Evolutionary conservation across 2,888 invertebrate species (phyloP), one percentile per base, ranked within the genome.

Genomic region (Orgyia antiqua): DNA sequence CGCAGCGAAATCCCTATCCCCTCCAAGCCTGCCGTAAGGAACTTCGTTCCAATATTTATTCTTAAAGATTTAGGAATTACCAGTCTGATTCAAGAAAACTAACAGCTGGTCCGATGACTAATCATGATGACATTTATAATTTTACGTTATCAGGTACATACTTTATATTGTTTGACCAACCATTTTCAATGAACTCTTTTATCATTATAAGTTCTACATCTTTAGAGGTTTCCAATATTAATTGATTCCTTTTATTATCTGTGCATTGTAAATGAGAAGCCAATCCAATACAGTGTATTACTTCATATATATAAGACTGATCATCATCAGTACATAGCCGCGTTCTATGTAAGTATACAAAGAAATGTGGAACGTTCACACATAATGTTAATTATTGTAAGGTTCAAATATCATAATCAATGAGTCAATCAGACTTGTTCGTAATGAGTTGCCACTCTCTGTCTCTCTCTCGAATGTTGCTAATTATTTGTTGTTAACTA

Each of bases 31-130:
- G n/a, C n/a, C n/a, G n/a, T n/a, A n/a, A n/a, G n/a, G n/a, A n/a
- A n/a, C n/a, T n/a, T n/a, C n/a, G n/a, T n/a, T n/a, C n/a, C n/a
- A n/a, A n/a, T n/a, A 3, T 27, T 64, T 33, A 33, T 2, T 36
- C 45, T 39, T 6, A 42, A 24, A 10, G 18, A 15, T 8, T 33
- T 24, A 4, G 42, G 39, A 19, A 48, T 11, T 10, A 45, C 33
- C 9, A 44, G 12, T 27, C 39, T 42, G 4, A 8, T 17, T 33
- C 9, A 21, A 7, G 8, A 19, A 19, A 19, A 19, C 8, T 19
- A 19, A 19, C 8, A 8, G 4, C n/a, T 19, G 5, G n/a, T 19
- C 19, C 3, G 8, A 8, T 7, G 19, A 8, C 8, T 8, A 8
- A 19, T 19, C n/a, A 8, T 19, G 7, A 8, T n/a, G 4, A 8